These are phyloP conservation scores for Lapara coniferarum DNA, from an alignment of 2,888 invertebrate genomes.

Conservation along the genomic window DNA sequence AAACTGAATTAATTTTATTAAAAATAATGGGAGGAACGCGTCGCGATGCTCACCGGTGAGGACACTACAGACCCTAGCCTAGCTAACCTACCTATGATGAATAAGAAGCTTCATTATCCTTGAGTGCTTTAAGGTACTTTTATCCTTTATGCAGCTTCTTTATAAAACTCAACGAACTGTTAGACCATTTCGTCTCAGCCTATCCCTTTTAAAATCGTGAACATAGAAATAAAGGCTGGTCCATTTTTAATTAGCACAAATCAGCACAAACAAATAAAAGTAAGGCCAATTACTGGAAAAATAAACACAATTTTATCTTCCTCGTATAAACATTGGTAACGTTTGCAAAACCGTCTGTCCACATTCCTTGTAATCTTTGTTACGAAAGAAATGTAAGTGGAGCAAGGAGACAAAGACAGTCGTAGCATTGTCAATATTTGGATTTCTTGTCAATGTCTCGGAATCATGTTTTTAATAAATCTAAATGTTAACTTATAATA, in stretches of 20 bases:
- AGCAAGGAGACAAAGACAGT: slow-evolving; percentile 53
- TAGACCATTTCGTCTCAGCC: too few relatives aligned
- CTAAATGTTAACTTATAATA: background rate
- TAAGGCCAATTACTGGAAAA: slow-evolving; percentile 24
- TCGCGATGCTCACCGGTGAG: too few relatives aligned
- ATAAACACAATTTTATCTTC: slow-evolving; percentile 21
- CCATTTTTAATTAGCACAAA: slow-evolving; percentile 8
- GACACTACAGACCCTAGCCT: too few relatives aligned
- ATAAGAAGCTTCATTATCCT: too few relatives aligned
- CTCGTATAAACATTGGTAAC: slow-evolving; percentile 37
- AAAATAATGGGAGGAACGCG: too few relatives aligned
- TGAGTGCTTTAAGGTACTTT: too few relatives aligned
- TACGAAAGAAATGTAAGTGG: slow-evolving; percentile 57
- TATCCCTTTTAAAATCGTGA: too few relatives aligned
- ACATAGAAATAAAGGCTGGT: too few relatives aligned
- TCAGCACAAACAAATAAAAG: slow-evolving; percentile 10
- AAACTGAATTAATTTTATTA: too few relatives aligned
- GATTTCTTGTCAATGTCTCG: slow-evolving; percentile 8
- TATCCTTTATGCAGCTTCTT: too few relatives aligned
- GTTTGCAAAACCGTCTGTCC: slow-evolving; percentile 49
- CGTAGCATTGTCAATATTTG: slow-evolving; percentile 31
- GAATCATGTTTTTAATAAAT: background rate
- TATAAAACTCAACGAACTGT: too few relatives aligned
- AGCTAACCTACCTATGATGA: too few relatives aligned
- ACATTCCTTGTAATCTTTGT: slow-evolving; percentile 51